Base-by-base conservation (phyloP, 2,113 vertebrate species). In the Otis tarda region DNA sequence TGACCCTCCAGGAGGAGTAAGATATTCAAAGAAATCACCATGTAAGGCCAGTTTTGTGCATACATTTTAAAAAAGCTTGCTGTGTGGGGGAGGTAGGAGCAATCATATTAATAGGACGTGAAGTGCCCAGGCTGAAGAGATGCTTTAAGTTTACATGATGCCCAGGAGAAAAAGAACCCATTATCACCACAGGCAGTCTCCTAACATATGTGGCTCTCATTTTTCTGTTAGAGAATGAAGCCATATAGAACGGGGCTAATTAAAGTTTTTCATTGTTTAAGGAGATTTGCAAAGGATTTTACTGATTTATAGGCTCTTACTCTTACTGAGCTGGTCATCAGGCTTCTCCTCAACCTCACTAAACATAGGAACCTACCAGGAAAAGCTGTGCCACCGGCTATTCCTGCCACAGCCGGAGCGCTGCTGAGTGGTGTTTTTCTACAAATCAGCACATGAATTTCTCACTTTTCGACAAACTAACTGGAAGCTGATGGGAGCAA, bases 371-470 rank as follows among this genome's bases (percentile, higher is more conserved):
- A 69, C 28, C 45, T 18, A 20, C 7, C 24, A 68, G 50, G 27
- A 71, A 17, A 57, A 78, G 19, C 69, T 50, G 7, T 23, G 31
- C 71, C 22, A 2, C 15, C 0, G 0, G 53, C 56, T 47, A 27
- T 28, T 60, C 35, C 57, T 76, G 24, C 39, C 41, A 6, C 31
- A 47, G 45, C 43, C 74, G 0, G 0, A 2, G 14, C 1, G 2
- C 47, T 56, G 56, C 47, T 1, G 4, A 70, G 43, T 3, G 0
- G 2, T 6, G 0, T 47, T 30, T 43, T 84, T 59, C 68, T 20
- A 6, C n/a, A 73, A 63, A n/a, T 18, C 61, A 14, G 31, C 0
- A 0, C 52, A 50, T 2, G 0, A 35, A 59, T 31, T 25, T 53
- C 73, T 81, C 60, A 4, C 45, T 91, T 74, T 55, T 35, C 52